Evolutionary conservation across 2,113 vertebrate species (phyloP).

Genomic region (Chloroceryle aenea): DNA sequence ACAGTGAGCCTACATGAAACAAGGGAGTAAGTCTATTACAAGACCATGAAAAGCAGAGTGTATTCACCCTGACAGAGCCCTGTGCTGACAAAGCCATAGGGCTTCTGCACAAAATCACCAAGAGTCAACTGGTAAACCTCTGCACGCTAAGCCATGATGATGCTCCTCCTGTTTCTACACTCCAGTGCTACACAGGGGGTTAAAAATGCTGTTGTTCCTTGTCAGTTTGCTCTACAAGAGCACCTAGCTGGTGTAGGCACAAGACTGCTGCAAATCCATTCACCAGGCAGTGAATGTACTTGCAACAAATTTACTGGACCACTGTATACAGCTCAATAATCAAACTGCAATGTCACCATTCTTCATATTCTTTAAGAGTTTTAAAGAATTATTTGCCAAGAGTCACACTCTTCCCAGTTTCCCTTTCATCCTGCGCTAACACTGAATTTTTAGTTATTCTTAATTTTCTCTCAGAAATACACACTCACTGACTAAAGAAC

Average conservation of each 20-base stretch:
- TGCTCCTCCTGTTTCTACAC: background rate
- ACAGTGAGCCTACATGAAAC: background rate
- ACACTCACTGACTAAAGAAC: background rate
- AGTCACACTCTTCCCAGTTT: background rate
- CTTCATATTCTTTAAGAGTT: background rate
- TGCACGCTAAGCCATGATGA: background rate
- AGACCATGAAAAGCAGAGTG: background rate
- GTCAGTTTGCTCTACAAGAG: background rate
- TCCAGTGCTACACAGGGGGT: background rate
- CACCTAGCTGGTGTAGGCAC: background rate
- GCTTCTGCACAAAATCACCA: background rate
- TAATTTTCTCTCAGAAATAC: background rate
- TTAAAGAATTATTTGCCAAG: background rate
- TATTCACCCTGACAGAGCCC: background rate
- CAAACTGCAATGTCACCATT: background rate
- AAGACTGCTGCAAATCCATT: background rate
- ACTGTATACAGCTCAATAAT: background rate
- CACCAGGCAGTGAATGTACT: background rate
- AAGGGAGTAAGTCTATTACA: background rate
- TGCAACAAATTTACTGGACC: background rate
- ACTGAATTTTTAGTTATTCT: background rate
- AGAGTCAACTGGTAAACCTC: accelerated
- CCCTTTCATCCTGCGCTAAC: background rate
- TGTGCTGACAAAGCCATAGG: background rate
- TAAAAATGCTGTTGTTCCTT: background rate